Conservation (phyloP, 2,797 vertebrate species). For the Pangasius djambal region DNA sequence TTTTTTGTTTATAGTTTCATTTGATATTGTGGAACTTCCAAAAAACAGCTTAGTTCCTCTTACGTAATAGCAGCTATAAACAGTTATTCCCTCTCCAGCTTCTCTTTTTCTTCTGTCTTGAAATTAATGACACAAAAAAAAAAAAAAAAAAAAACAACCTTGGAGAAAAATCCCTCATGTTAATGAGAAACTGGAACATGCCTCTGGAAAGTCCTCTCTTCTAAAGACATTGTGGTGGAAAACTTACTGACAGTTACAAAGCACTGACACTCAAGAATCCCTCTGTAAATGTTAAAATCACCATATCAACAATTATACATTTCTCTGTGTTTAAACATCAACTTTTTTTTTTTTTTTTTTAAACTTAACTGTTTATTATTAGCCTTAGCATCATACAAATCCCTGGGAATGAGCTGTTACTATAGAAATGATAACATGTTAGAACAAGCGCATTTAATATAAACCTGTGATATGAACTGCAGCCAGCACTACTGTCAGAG, state of each 20-base stretch:
- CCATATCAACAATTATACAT: background rate
- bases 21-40: background rate
- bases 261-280: background rate
- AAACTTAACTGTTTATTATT: background rate
- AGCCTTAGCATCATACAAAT: background rate
- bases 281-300: background rate
- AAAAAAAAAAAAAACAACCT: background rate
- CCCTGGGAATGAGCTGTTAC: background rate
- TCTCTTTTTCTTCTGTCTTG: background rate
- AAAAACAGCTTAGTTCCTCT: background rate
- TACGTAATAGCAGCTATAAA: background rate
- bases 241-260: background rate
- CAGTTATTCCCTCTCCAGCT: background rate
- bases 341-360: background rate
- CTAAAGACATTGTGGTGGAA: background rate
- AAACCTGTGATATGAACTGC: background rate
- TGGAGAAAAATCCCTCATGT: background rate
- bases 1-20: background rate
- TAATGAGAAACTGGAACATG: background rate
- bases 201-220: background rate
- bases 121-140: background rate
- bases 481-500: background rate
- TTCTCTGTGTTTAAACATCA: background rate
- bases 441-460: background rate
- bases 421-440: background rate